Base-by-base conservation (phyloP, 2,113 vertebrate genomes). In the Apeltes quadracus region DNA sequence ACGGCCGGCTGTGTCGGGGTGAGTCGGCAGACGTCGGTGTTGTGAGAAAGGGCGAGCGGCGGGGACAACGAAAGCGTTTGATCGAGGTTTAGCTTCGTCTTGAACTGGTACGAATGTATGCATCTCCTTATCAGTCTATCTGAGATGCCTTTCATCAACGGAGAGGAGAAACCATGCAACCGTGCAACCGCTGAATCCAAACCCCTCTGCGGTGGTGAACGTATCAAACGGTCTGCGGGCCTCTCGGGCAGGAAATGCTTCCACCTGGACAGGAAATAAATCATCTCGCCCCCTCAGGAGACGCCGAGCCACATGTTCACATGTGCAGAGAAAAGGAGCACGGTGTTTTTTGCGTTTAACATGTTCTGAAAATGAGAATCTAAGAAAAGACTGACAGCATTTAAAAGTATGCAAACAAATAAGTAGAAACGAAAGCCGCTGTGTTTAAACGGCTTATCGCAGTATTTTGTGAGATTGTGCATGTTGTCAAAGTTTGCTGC, bases 1-100 rank as follows among this genome's bases (percentile, higher is more conserved):
- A 97, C 0, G 97, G 97, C 5, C 94, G 54, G 1, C 81, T 72
- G 68, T 98, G 97, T 82, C 88, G 81, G 25, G 97, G 97, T 98
- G 76, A 12, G 48, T 51, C 53, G 15, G 53, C 53, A 29, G 22
- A 57, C 23, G 7, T 20, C 16, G 7, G 20, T 9, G 22, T 0
- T 64, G 27, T n/a, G n/a, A n/a, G n/a, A 3, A 41, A 71, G 61
- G 67, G 43, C 14, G 3, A 8, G 18, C 27, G 5, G 25, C 13
- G 1, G 61, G 14, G 7, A 4, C 13, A 23, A 27, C 20, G 23
- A 25, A 56, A 32, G 32, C 6, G 3, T 27, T 32, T 56, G 16
- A 57, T 57, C 5, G 29, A 5, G 29, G 11, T 63, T 32, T 12
- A 8, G n/a, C 41, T 46, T 32, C 11, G 56, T 13, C 32, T 50